Percentiles rank a stretch among this genome's conserved stretches.
phyloP scores from a whole-genome alignment of 2,888 invertebrate genomes.

The Hydrotaea diabolus region DNA sequence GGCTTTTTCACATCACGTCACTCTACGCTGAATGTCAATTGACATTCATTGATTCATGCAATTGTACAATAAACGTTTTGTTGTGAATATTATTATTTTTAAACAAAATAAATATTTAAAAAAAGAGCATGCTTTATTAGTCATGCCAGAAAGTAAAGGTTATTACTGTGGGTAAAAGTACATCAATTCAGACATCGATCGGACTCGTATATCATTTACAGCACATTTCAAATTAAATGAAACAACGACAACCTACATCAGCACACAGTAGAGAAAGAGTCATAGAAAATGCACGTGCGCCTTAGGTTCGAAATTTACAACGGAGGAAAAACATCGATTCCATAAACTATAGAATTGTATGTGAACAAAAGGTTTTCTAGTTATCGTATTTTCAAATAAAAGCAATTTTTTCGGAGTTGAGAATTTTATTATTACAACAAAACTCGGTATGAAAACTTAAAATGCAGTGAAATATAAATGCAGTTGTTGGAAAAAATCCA shows the following conservation, averaged over 20 bases:
- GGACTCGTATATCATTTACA: background rate
- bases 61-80: constrained; percentile 8
- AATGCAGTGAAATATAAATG: no score
- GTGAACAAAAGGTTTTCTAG: no score
- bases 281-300: constrained; percentile 22
- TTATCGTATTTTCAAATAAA: no score
- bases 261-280: background rate
- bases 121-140: constrained; percentile 13
- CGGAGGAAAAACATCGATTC: background rate
- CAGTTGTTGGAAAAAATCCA: no score
- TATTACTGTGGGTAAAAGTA: background rate
- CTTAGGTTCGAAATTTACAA: constrained; percentile 20
- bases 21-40: constrained; percentile 19
- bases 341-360: background rate
- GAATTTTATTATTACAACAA: no score
- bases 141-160: background rate
- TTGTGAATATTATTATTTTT: constrained; percentile 1
- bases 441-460: no score
- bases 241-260: background rate
- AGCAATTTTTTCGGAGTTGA: no score
- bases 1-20: background rate
- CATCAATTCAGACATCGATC: no score
- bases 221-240: background rate
- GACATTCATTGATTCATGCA: constrained; percentile 26
- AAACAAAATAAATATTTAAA: background rate